These are phyloP conservation scores for Sarcophaga subvicina DNA, from an alignment of 2,888 invertebrate species.

Conservation along the genomic window DNA sequence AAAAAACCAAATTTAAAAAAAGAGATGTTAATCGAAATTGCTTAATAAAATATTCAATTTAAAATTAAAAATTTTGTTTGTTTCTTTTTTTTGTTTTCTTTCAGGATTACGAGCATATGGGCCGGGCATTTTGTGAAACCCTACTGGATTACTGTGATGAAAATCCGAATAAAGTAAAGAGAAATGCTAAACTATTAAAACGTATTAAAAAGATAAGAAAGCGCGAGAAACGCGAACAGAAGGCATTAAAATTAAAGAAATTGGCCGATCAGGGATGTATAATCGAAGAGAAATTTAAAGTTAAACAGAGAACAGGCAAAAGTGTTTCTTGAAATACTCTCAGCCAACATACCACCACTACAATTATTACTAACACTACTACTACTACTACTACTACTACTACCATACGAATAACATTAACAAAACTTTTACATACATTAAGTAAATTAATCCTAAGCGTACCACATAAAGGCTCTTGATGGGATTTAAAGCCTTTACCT, in stretches of 20 bases:
- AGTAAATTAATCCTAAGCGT: neutral
- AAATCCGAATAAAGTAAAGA: conserved; percentile 89
- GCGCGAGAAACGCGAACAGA: conserved; percentile 81
- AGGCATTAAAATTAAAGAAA: conserved; percentile 82
- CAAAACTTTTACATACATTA: neutral
- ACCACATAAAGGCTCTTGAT: neutral
- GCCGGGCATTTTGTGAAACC: conserved; percentile 95
- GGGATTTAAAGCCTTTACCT: too few species aligned
- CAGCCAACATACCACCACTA: neutral
- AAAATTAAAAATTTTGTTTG: neutral
- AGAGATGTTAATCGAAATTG: neutral
- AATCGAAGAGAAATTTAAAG: conserved; percentile 78
- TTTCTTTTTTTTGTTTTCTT: conserved; percentile 46
- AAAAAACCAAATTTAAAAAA: too few species aligned
- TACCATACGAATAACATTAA: neutral
- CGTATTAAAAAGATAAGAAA: conserved; percentile 81
- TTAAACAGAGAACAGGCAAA: conserved; percentile 79
- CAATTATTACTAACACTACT: neutral
- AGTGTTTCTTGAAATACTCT: conserved; percentile 76
- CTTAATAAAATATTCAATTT: conserved; percentile 38
- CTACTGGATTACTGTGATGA: conserved; percentile 95
- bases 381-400: neutral
- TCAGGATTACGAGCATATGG: conserved; percentile 90
- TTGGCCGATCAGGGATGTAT: conserved; percentile 82
- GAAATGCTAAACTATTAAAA: conserved; percentile 79